Evolutionary conservation across 2,888 invertebrate species (phyloP).

Genomic region (Ormyrus thymus): DNA sequence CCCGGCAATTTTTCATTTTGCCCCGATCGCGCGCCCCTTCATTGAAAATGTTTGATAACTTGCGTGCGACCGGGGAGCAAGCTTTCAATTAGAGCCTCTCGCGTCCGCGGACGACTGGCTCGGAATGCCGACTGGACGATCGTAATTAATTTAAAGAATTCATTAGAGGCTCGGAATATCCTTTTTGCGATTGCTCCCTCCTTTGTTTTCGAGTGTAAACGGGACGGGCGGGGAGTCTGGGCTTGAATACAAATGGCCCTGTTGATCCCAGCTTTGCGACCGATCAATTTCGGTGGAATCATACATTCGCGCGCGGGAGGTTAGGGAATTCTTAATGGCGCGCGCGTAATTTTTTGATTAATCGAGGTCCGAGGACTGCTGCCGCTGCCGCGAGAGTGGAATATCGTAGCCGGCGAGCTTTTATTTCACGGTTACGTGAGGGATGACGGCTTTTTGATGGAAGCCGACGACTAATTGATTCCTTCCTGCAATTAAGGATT

Average conservation of each 20-base stretch:
- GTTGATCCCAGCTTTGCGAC: constrained; percentile 6
- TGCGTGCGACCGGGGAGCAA: background rate
- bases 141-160: constrained; percentile 54
- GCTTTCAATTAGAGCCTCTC: constrained; percentile 42
- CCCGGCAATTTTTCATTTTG: constrained; percentile 40
- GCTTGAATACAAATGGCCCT: constrained; percentile 39
- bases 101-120: constrained; percentile 8
- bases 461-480: too few species aligned
- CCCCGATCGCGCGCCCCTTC: background rate
- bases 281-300: constrained; percentile 30
- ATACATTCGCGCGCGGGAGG: constrained; percentile 16
- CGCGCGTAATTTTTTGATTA: background rate
- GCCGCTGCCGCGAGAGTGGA: too few species aligned
- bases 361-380: too few species aligned
- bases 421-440: too few species aligned
- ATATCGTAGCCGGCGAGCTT: too few species aligned
- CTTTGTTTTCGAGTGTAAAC: constrained; percentile 10
- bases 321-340: too few species aligned
- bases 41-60: constrained; percentile 50
- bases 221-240: background rate
- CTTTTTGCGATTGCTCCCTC: background rate
- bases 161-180: constrained; percentile 34
- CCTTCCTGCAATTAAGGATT: too few species aligned
- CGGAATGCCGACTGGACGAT: constrained; percentile 32
- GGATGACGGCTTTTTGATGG: too few species aligned